Evolutionary conservation across 2,113 vertebrate species (phyloP).

Genomic region (Coptodon bakossiorum): DNA sequence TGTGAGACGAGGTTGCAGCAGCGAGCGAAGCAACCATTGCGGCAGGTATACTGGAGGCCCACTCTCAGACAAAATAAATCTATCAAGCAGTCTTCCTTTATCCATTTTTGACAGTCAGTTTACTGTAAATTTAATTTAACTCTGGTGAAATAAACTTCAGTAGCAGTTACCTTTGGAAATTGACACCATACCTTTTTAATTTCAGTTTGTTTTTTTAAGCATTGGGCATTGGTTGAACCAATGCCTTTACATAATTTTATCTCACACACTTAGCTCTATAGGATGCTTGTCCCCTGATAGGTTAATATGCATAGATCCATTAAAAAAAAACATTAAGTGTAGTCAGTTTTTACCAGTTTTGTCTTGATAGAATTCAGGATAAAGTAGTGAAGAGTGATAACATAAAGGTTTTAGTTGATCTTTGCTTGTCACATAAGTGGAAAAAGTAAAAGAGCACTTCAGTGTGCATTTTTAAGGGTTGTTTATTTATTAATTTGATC

Average conservation of each 20-base stretch:
- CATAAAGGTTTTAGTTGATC: background rate
- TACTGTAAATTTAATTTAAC: background rate
- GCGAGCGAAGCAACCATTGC: background rate
- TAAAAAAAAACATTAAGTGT: background rate
- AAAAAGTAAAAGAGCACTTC: background rate
- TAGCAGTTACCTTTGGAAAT: background rate
- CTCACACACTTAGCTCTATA: background rate
- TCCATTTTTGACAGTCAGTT: background rate
- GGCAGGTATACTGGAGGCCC: background rate
- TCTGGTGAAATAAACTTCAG: background rate
- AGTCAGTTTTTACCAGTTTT: background rate
- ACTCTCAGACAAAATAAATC: background rate
- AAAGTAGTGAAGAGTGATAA: background rate
- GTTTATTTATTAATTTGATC: background rate
- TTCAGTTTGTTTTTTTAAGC: background rate
- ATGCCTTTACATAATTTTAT: background rate
- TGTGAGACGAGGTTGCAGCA: background rate
- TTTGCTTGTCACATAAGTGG: background rate
- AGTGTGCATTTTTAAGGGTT: background rate
- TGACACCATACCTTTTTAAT: background rate
- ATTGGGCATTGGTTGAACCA: background rate
- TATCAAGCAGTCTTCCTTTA: background rate
- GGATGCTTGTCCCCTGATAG: slow-evolving; percentile 19
- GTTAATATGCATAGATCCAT: slow-evolving; percentile 62
- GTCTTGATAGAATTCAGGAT: background rate